phyloP scores from a whole-genome alignment of 2,113 vertebrate species.

The Sapayoa aenigma region DNA sequence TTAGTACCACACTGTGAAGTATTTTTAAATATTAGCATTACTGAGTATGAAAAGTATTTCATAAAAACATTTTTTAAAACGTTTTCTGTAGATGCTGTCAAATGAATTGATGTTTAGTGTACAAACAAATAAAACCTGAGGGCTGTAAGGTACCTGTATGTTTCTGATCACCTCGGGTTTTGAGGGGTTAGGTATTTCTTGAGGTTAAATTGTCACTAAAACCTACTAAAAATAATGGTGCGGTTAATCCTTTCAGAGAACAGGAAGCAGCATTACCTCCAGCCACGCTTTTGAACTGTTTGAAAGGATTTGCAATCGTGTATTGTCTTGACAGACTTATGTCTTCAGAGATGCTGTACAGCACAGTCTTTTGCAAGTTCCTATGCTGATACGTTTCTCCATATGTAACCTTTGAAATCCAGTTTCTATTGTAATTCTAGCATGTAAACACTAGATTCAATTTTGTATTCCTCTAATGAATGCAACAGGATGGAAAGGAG shows the following conservation, averaged over 20 bases:
- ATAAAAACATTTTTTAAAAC: constrained; percentile 12
- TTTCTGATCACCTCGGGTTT: constrained; percentile 15
- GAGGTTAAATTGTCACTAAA: constrained; percentile 25
- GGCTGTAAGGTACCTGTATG: constrained; percentile 37
- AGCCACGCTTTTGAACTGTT: not conserved
- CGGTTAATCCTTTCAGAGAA: constrained; percentile 18
- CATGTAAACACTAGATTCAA: constrained; percentile 44
- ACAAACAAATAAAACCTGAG: constrained; percentile 22
- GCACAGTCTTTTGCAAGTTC: constrained; percentile 36
- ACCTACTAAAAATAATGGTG: constrained; percentile 21
- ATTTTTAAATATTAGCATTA: constrained; percentile 65
- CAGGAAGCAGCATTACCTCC: constrained; percentile 32
- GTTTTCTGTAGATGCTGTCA: constrained; percentile 38
- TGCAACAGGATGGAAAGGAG: constrained; percentile 47
- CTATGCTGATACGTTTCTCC: constrained; percentile 14
- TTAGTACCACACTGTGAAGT: constrained; percentile 64
- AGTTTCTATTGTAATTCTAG: constrained; percentile 41
- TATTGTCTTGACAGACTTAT: not conserved
- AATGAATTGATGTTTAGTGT: constrained; percentile 38
- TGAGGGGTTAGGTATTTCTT: constrained; percentile 38
- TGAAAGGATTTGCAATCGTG: not conserved
- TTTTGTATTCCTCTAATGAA: constrained; percentile 56
- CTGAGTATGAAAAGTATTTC: constrained; percentile 48
- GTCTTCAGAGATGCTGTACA: constrained; percentile 35
- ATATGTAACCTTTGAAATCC: constrained; percentile 13